These are phyloP conservation scores for Oceanodroma tethys DNA, from an alignment of 2,113 vertebrate species.

Conservation along the genomic window DNA sequence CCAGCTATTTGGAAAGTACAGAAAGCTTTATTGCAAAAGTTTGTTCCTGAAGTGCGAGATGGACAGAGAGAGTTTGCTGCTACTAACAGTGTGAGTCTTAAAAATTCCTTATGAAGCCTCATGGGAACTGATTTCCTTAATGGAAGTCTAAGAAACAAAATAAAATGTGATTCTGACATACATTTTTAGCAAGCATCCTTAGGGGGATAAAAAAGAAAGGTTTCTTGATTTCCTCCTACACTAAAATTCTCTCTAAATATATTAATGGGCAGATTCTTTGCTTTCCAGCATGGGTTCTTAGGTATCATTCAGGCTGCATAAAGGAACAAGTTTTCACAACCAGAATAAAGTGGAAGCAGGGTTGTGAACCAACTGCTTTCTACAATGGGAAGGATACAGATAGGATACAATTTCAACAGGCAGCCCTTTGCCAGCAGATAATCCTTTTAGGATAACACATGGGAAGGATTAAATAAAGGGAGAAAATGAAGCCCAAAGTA, in stretches of 20 bases:
- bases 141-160: background rate
- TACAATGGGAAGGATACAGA: background rate
- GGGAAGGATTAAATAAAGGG: background rate
- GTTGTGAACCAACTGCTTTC: background rate
- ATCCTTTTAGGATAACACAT: background rate
- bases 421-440: background rate
- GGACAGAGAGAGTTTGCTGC: conserved; percentile 94
- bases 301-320: background rate
- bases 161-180: background rate
- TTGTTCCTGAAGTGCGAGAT: conserved; percentile 94
- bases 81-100: conserved; percentile 92
- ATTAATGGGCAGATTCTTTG: background rate
- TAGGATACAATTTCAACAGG: background rate
- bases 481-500: background rate
- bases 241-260: background rate
- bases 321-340: background rate
- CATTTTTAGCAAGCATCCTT: background rate
- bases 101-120: background rate
- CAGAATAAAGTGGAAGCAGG: background rate
- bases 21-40: conserved; percentile 97
- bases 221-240: background rate
- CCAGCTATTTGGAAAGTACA: conserved; percentile 99
- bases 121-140: background rate
- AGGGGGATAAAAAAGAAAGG: too few relatives aligned
- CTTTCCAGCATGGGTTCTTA: background rate